Evolutionary conservation across 2,888 invertebrate genomes (phyloP).

Genomic region (Synergus gifuensis): DNA sequence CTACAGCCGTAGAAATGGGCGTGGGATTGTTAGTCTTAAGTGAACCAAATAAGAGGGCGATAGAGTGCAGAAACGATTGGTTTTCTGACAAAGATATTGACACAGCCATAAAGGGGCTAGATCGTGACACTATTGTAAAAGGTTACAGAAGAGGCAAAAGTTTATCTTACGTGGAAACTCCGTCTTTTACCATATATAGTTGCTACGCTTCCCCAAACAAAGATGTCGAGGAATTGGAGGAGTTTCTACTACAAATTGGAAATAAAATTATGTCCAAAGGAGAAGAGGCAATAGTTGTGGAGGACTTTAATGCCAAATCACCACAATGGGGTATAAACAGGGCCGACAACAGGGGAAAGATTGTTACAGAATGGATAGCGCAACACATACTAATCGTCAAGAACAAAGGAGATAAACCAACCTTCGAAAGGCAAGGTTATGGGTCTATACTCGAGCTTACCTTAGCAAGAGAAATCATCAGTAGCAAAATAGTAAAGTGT

Average conservation of each 20-base stretch:
- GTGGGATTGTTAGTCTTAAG: constrained; percentile 40
- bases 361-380: too few relatives aligned
- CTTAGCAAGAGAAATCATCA: too few relatives aligned
- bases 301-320: too few relatives aligned
- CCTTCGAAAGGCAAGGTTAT: too few relatives aligned
- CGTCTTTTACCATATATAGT: constrained; percentile 44
- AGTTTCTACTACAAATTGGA: constrained; percentile 45
- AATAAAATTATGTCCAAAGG: constrained; percentile 31
- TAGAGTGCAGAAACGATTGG: constrained; percentile 50
- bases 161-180: constrained; percentile 46
- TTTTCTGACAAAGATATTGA: constrained; percentile 26
- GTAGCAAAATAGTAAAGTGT: too few relatives aligned
- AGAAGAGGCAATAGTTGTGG: not conserved
- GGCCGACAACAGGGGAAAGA: too few relatives aligned
- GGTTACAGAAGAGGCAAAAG: constrained; percentile 44
- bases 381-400: too few relatives aligned
- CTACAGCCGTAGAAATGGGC: constrained; percentile 38
- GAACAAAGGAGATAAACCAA: too few relatives aligned
- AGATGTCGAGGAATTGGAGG: constrained; percentile 46
- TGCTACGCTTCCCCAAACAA: constrained; percentile 43
- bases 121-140: not conserved
- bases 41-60: constrained; percentile 35
- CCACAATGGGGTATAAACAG: too few relatives aligned
- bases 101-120: constrained; percentile 26
- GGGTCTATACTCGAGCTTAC: too few relatives aligned